Evolutionary conservation across 2,113 vertebrate genomes (phyloP).

Genomic region (Podarcis raffonei): DNA sequence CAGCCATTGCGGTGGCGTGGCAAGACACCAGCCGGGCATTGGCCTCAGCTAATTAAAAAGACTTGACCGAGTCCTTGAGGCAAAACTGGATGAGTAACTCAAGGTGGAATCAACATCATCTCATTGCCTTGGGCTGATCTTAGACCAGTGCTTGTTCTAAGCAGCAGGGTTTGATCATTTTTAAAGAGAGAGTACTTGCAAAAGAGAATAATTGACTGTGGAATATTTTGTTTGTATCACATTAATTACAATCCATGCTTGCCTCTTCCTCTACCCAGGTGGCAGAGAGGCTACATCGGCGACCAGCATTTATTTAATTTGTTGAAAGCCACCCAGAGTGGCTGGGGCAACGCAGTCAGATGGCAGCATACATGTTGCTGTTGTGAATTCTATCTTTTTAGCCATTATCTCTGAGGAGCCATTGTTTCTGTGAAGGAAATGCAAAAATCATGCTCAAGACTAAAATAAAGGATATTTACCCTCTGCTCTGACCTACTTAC

Average conservation of each 20-base stretch:
- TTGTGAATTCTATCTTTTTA: too few species aligned
- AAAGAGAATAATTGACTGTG: neutral
- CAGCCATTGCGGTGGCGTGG: too few species aligned
- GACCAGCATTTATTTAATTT: too few species aligned
- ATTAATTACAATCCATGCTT: neutral
- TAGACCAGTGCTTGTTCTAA: neutral
- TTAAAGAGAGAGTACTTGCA: neutral
- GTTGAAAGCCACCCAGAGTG: too few species aligned
- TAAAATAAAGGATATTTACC: neutral
- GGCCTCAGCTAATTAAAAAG: too few species aligned
- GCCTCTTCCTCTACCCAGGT: neutral
- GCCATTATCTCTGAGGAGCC: neutral
- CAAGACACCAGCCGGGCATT: too few species aligned
- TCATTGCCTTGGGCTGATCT: neutral
- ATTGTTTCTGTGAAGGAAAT: neutral
- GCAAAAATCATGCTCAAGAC: neutral
- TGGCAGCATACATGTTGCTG: too few species aligned
- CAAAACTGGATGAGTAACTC: too few species aligned
- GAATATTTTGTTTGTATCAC: neutral
- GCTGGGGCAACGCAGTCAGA: too few species aligned
- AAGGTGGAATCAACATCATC: too few species aligned
- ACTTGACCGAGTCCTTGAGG: too few species aligned
- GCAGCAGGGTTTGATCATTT: neutral
- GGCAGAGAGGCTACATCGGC: neutral
- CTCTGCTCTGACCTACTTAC: conserved; percentile 50